Conservation (phyloP, 2,113 vertebrate genomes). For the Vicugna pacos region DNA sequence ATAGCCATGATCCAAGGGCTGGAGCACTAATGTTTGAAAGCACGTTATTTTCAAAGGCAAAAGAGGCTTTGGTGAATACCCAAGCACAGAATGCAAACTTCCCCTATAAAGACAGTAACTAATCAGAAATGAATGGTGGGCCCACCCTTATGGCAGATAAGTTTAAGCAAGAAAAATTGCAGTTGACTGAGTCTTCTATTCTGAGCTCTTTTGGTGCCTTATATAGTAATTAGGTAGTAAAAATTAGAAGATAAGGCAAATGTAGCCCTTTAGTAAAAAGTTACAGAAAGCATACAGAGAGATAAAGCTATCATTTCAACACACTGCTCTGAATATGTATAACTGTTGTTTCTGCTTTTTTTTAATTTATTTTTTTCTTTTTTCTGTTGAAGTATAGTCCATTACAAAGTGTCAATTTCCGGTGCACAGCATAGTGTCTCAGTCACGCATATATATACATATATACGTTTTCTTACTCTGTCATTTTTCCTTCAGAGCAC, state of each 20-base stretch:
- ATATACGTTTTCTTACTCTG: too few relatives aligned
- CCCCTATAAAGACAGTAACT: neutral
- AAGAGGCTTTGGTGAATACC: neutral
- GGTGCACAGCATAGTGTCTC: too few relatives aligned
- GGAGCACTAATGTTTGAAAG: neutral
- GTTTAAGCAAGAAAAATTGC: neutral
- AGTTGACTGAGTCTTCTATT: neutral
- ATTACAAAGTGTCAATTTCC: too few relatives aligned
- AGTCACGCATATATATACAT: too few relatives aligned
- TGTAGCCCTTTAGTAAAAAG: neutral
- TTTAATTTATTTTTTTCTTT: too few relatives aligned
- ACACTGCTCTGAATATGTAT: neutral
- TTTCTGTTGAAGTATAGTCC: too few relatives aligned
- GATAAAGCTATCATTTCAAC: conserved; percentile 72
- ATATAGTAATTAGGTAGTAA: conserved; percentile 61
- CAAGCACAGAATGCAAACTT: conserved; percentile 4
- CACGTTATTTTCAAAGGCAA: neutral
- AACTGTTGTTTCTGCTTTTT: neutral
- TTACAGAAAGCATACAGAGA: conserved; percentile 70
- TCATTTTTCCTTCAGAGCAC: neutral
- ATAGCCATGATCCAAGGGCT: neutral
- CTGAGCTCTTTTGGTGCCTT: neutral
- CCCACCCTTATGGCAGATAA: neutral
- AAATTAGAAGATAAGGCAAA: conserved; percentile 47
- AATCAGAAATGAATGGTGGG: neutral